Conservation (phyloP, 2,113 vertebrate species). For the Collichthys lucidus region DNA sequence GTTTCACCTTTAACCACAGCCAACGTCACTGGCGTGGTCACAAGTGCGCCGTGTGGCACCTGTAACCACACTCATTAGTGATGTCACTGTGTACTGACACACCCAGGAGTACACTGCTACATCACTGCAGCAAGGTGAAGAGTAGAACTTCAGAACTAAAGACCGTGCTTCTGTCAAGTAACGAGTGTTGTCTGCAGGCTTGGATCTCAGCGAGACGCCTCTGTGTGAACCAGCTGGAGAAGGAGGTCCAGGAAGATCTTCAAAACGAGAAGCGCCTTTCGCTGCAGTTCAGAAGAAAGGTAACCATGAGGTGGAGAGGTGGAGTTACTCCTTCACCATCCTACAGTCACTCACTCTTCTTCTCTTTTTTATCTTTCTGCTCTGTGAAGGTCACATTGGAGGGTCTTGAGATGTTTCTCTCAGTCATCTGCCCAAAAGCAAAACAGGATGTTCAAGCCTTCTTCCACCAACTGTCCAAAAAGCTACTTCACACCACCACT, state of each 20-base stretch:
- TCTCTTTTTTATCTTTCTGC: not conserved
- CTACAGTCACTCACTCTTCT: not conserved
- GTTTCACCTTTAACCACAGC: no score
- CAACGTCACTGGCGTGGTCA: no score
- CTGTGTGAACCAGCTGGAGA: not conserved
- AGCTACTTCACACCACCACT: not conserved
- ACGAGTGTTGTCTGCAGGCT: not conserved
- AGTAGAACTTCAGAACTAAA: no score
- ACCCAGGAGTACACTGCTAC: no score
- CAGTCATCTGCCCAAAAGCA: not conserved
- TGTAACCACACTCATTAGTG: no score
- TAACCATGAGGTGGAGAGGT: not conserved
- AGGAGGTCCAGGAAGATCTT: not conserved
- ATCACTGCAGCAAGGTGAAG: no score
- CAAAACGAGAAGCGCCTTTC: not conserved
- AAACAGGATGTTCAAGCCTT: not conserved
- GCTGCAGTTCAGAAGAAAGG: not conserved
- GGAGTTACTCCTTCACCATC: not conserved
- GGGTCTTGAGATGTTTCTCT: constrained; percentile 20
- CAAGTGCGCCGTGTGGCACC: no score
- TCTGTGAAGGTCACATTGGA: constrained; percentile 5
- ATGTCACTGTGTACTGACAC: no score
- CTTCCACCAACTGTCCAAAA: constrained; percentile 6
- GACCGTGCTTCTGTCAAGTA: no score
- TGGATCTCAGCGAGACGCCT: constrained; percentile 1